Evolutionary conservation across 1,140 invertebrate genomes (phyloP).

Genomic region (Aporrectodea caliginosa): DNA sequence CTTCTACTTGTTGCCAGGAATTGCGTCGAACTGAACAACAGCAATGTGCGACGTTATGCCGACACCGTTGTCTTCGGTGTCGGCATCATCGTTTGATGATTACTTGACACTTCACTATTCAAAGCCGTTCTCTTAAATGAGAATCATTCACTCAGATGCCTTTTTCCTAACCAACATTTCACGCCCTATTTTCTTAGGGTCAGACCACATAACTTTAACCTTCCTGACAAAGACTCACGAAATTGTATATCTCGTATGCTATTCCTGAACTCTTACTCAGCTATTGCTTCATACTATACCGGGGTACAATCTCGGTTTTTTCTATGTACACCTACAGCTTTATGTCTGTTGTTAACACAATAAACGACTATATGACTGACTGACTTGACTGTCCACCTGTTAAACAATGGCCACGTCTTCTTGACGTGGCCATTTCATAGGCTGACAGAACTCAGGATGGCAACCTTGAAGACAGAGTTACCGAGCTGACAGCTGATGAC

Average conservation of each 20-base stretch:
- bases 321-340: not conserved
- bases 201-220: not conserved
- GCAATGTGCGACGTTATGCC: not conserved
- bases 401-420: not conserved
- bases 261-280: no score
- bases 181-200: no score
- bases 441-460: not conserved
- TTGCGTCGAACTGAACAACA: not conserved
- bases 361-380: not conserved
- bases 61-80: not conserved
- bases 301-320: no score
- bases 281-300: no score
- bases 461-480: no score
- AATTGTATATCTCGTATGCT: no score
- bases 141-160: no score
- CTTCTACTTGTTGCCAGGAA: not conserved
- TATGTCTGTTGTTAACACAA: not conserved
- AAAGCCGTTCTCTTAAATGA: no score
- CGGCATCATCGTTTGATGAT: not conserved
- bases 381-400: not conserved
- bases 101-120: no score
- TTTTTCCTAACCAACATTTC: no score
- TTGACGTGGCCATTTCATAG: not conserved
- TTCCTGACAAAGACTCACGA: no score
- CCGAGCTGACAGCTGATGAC: not conserved